These are phyloP conservation scores for Siniperca chuatsi DNA, from an alignment of 2,113 vertebrate species.

Conservation along the genomic window DNA sequence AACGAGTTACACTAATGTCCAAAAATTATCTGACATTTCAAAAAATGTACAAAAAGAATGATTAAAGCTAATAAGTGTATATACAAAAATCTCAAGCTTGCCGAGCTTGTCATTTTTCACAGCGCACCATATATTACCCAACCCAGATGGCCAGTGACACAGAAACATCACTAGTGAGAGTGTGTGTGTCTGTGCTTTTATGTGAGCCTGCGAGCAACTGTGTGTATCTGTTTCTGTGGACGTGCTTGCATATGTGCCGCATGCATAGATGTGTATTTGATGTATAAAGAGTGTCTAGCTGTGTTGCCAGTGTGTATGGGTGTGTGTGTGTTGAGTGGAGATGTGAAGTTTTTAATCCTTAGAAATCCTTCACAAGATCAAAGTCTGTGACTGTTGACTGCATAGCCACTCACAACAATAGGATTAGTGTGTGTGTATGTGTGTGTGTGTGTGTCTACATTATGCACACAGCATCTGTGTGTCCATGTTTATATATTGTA, in stretches of 20 bases:
- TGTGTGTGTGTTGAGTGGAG: constrained; percentile 37
- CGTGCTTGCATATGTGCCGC: background rate
- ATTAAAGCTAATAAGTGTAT: background rate
- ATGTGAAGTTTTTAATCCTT: constrained; percentile 71
- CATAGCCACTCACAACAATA: constrained; percentile 67
- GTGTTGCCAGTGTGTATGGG: background rate
- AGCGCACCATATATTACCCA: constrained; percentile 42
- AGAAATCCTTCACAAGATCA: constrained; percentile 78
- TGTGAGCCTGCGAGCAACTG: constrained; percentile 33
- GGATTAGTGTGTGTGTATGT: constrained; percentile 62
- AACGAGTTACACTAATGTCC: no score
- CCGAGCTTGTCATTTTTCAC: constrained; percentile 25
- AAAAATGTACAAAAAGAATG: background rate
- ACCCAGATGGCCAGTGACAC: constrained; percentile 59
- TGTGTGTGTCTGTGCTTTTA: constrained; percentile 3
- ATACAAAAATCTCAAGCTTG: background rate
- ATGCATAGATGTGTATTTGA: constrained; percentile 13
- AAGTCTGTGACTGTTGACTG: constrained; percentile 74
- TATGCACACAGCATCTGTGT: constrained; percentile 21
- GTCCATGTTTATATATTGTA: background rate
- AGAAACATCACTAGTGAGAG: constrained; percentile 44
- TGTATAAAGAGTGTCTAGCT: background rate
- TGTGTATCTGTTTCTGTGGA: constrained; percentile 20
- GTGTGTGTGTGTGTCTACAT: constrained; percentile 10
- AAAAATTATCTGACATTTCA: background rate